Conservation (phyloP, 2,113 vertebrate species). For the Ardeotis arabs region DNA sequence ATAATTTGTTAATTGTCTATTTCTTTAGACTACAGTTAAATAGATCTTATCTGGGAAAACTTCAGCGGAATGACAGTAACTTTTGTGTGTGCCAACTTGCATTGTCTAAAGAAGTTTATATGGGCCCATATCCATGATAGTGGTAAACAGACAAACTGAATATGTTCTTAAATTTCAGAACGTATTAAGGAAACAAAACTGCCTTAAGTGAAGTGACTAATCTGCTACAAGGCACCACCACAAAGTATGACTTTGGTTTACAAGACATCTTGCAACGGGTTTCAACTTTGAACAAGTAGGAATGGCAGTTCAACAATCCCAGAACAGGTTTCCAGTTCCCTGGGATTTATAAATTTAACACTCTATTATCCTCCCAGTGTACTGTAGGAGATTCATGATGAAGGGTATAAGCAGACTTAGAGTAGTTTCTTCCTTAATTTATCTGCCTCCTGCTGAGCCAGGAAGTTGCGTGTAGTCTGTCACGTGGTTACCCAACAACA, state of each 20-base stretch:
- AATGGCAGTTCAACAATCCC: background rate
- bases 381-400: background rate
- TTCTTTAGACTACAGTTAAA: background rate
- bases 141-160: background rate
- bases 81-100: background rate
- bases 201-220: background rate
- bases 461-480: background rate
- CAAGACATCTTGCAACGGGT: background rate
- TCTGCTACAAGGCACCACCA: background rate
- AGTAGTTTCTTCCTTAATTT: background rate
- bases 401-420: background rate
- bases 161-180: background rate
- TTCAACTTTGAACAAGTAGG: background rate
- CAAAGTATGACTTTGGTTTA: background rate
- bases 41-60: background rate
- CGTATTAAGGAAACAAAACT: background rate
- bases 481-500: background rate
- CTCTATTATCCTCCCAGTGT: background rate
- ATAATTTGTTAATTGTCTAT: background rate
- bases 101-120: background rate
- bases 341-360: background rate
- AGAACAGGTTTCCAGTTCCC: background rate
- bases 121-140: accelerated
- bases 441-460: background rate
- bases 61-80: background rate